Conservation (phyloP, 2,888 invertebrate genomes). For the Xanthia togata region DNA sequence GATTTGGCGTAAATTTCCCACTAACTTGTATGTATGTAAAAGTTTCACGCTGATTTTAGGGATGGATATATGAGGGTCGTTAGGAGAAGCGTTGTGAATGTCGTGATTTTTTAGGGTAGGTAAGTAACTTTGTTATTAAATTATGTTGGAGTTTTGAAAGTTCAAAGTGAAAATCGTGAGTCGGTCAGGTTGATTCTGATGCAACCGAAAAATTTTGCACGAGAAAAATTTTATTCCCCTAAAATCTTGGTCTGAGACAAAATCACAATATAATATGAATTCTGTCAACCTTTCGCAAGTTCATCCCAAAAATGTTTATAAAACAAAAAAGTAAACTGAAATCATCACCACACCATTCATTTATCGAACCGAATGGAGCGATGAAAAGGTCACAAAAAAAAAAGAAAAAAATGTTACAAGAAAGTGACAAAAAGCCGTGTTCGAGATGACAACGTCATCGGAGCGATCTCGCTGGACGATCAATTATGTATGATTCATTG, state of each 20-base stretch:
- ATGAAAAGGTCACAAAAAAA: conserved; percentile 63
- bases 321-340: conserved; percentile 32
- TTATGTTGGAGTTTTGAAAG: neutral
- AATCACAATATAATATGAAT: neutral
- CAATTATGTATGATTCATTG: conserved; percentile 89
- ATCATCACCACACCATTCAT: conserved; percentile 67
- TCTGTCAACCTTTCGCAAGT: conserved; percentile 1
- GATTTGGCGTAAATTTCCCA: conserved; percentile 56
- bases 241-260: neutral
- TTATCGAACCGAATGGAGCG: conserved; percentile 62
- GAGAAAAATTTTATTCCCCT: neutral
- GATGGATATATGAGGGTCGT: conserved; percentile 14
- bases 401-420: conserved; percentile 51
- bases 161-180: neutral
- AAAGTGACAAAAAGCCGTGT: conserved; percentile 84
- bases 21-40: conserved; percentile 43
- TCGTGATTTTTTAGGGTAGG: neutral
- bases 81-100: neutral
- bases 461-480: conserved; percentile 75
- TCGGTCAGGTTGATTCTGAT: neutral
- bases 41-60: conserved; percentile 38
- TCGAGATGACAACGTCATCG: conserved; percentile 77
- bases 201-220: neutral
- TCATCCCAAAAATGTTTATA: conserved; percentile 3
- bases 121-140: neutral